Base-by-base conservation (phyloP, 2,113 vertebrate species). In the Odocoileus hemionus region DNA sequence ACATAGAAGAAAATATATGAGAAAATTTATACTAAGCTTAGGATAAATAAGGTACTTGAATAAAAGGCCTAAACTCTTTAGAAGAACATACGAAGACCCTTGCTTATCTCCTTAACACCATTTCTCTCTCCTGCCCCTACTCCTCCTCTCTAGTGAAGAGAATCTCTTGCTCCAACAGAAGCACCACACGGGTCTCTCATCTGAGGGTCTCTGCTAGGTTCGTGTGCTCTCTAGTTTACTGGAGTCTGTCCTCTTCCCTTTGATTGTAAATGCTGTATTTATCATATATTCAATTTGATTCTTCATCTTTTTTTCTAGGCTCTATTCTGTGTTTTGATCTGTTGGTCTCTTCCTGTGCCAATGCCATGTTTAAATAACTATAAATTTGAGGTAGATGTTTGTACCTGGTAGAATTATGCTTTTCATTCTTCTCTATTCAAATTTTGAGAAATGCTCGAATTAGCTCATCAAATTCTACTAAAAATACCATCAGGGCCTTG, bases 391-490 rank as follows among this genome's bases (percentile, higher is more conserved):
- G 13, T 47, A 50, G 25, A 57, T 1, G 26, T 78, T 76, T 97
- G 43, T 64, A 88, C n/a, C 28, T 76, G 23, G 25, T 50, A 85
- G 16, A 36, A 78, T 58, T 93, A 95, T 43, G 91, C 57, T 45
- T 88, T 83, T 95, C 43, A 58, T 60, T 83, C 82, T 57, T 94
- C 78, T 89, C 92, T 70, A 82, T 90, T 89, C 82, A 85, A 74
- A 98, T 92, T 92, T 92, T 94, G n/a, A 96, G 87, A 47, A 82
- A 86, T 4, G 33, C 14, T 61, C 19, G 19, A 90, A 90, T 79
- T 64, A 88, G 74, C 33, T 95, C 89, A 92, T 74, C 79, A 96
- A 95, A 80, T 95, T 50, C 43, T 96, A 88, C 88, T 74, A 92
- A 95, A 96, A 94, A 61, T 67, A 64, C 26, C 57, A 90, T n/a